Conservation (phyloP, 2,888 invertebrate genomes). For the Eretmocerus hayati region DNA sequence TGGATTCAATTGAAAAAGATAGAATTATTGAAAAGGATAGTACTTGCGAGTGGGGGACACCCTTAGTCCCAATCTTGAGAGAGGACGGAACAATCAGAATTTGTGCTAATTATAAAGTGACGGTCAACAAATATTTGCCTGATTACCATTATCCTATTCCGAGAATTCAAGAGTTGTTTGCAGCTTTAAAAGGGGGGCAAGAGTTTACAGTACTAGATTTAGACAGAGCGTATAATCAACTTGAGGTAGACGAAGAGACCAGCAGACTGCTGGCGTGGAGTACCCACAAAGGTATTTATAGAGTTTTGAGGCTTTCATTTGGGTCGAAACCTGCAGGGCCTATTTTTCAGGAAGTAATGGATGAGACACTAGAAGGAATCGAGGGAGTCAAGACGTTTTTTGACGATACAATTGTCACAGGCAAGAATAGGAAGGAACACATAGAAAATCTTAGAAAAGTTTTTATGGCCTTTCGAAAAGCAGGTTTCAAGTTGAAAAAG, state of each 20-base stretch:
- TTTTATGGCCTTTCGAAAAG: no score
- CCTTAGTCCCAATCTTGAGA: not conserved
- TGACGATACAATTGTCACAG: no score
- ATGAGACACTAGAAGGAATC: no score
- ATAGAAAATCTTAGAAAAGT: no score
- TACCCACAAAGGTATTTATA: slow-evolving; percentile 25
- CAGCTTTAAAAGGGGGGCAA: slow-evolving; percentile 22
- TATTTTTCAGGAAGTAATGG: slow-evolving; percentile 35
- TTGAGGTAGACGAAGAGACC: slow-evolving; percentile 28
- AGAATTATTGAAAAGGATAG: not conserved
- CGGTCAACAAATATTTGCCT: slow-evolving; percentile 28
- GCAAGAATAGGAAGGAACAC: not conserved
- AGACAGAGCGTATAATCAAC: slow-evolving; percentile 28
- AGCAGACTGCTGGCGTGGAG: slow-evolving; percentile 29
- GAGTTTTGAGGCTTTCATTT: slow-evolving; percentile 31
- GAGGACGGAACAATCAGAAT: slow-evolving; percentile 11
- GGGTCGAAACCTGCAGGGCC: slow-evolving; percentile 36
- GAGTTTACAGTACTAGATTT: slow-evolving; percentile 29
- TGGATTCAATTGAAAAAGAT: not conserved
- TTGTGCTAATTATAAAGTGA: slow-evolving; percentile 29
- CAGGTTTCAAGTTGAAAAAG: no score
- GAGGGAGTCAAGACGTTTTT: no score
- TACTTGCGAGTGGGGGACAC: not conserved
- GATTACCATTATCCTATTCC: slow-evolving; percentile 31
- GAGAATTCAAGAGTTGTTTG: slow-evolving; percentile 29